Base-by-base conservation (phyloP, 2,888 invertebrate genomes). In the Odontomyia ornata region DNA sequence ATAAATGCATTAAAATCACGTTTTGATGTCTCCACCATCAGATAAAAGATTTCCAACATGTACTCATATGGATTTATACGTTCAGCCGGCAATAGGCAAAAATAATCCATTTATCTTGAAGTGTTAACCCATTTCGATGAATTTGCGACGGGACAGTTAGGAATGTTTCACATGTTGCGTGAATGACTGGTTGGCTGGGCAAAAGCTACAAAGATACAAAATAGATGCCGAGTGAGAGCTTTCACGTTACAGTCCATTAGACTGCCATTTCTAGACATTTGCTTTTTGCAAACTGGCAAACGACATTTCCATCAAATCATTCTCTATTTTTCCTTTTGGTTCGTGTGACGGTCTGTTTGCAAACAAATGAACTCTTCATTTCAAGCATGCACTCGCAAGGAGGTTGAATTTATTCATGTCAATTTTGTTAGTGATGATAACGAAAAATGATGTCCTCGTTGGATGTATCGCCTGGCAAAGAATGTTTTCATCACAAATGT, bases 61-160 rank as follows among this genome's bases (percentile, higher is more conserved):
- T 9, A n/a, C n/a, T n/a, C n/a, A n/a, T n/a, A 52, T 60, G 21
- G 25, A 27, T 62, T 15, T 62, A 60, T 60, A 25, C 28, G 27
- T 27, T 5, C 62, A n/a, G 27, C 2, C n/a, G 21, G 21, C 3
- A 4, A 52, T 60, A 60, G 4, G 27, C 21, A 60, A 25, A 60
- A 25, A 3, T 25, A 60, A 60, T 25, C 60, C n/a, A 25, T 60
- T 60, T 62, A 27, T 62, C 62, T 62, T 62, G 23, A 62, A 27
- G n/a, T n/a, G 11, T 62, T 62, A 25, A 52, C 18, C 52, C 3
- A 18, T 9, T 52, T 15, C 52, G 52, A 52, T 52, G 18, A 15
- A 52, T 15, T 9, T 18, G 5, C 15, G 36, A 36, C 36, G 36
- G 5, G 9, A 36, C 36, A 36, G 3, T 3, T 9, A 36, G 36